Base-by-base conservation (phyloP, 30 jellyfish, hydroid and myxozoan species). In the Chironex yamaguchii region DNA sequence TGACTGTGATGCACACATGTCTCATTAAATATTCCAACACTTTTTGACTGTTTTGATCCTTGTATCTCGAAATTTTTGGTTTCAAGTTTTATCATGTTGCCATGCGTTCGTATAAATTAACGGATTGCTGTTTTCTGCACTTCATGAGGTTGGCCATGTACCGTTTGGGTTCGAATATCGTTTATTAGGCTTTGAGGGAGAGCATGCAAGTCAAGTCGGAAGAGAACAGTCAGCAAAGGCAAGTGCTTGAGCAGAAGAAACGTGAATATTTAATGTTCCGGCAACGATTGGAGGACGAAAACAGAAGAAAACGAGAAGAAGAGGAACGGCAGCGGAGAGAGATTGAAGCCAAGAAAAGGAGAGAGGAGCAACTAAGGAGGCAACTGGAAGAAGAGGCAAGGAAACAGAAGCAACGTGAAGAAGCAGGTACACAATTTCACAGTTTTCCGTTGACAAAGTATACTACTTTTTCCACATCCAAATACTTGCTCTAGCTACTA, bases 361-460 rank as follows among this genome's bases (percentile, higher is more conserved):
- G 88, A 82, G 97, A 92, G 49, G 92, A 73, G 53, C 73, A 67
- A 86, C 25, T 82, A 34, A 52, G 51, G 58, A 70, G 85, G 48
- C 89, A 91, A 65, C 67, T 25, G 22, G 96, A 85, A 36, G 98
- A 76, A 2, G 94, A 91, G 11, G 52, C 90, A 33, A 91, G 90
- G 67, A 85, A 77, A 49, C 98, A 87, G 62, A 87, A 79, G 36
- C 86, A 86, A 62, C 82, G 81, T 65, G 98, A 92, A 71, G 82
- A 68, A 32, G 90, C 81, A 26, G 97, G 98, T 86, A 17, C n/a
- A 22, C 17, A 17, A 20, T 22, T 9, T n/a, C 29, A 20, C 32
- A n/a, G n/a, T n/a, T n/a, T n/a, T n/a, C n/a, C n/a, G n/a, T n/a
- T n/a, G n/a, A n/a, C n/a, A n/a, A n/a, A n/a, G n/a, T n/a, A n/a